Evolutionary conservation across 2,113 vertebrate genomes (phyloP).

Genomic region (Cephalophus harveyi): DNA sequence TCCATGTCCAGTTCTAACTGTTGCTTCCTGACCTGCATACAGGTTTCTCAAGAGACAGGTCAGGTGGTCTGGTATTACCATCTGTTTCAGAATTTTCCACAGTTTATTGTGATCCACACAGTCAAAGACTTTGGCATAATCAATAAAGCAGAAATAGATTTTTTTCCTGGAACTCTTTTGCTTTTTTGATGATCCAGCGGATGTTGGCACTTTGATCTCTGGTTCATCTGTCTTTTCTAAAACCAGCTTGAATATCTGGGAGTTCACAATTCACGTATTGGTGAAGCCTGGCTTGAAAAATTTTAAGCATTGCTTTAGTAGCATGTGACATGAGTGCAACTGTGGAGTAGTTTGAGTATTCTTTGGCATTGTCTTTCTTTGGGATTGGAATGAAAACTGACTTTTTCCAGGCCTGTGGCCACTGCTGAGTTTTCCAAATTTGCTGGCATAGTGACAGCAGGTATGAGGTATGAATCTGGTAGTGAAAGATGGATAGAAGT

Average conservation of each 20-base stretch:
- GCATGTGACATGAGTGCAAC: background rate
- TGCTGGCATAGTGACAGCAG: background rate
- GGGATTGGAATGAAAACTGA: background rate
- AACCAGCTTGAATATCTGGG: background rate
- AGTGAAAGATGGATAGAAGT: background rate
- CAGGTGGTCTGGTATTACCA: background rate
- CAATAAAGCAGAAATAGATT: background rate
- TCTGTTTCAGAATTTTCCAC: background rate
- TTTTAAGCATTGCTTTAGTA: background rate
- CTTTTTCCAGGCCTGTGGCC: background rate
- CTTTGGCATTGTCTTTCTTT: background rate
- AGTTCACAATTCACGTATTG: background rate
- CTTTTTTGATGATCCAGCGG: fast-evolving
- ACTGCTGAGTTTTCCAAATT: background rate
- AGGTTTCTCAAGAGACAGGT: background rate
- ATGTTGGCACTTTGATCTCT: background rate
- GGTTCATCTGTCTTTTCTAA: background rate
- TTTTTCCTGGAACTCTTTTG: background rate
- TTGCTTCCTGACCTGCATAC: background rate
- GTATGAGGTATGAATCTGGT: background rate
- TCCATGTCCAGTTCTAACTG: background rate
- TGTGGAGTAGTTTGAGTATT: background rate
- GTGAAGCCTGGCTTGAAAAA: background rate
- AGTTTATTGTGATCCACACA: background rate
- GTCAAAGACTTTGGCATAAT: background rate